A percentile compares a stretch with the other conserved stretches of the same genome.
These are phyloP conservation scores for Megathymus violae DNA, from an alignment of 1,140 invertebrate genomes.

Conservation along the genomic window DNA sequence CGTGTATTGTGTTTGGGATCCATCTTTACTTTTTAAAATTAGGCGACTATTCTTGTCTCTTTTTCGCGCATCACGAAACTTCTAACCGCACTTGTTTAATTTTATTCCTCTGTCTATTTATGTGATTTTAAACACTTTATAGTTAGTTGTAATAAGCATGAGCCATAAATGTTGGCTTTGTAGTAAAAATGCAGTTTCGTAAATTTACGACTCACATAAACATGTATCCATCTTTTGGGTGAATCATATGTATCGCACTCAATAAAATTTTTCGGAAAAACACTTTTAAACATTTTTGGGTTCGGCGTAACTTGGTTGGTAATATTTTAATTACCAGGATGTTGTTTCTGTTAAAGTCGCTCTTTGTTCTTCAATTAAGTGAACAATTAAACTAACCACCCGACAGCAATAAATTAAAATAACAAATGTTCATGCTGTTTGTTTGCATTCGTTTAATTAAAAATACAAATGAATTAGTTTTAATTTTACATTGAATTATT, in stretches of 20 bases:
- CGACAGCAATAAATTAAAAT: constrained; percentile 17
- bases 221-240: constrained; percentile 56
- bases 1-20: constrained; percentile 78
- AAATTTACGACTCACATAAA: constrained; percentile 67
- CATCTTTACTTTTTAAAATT: constrained; percentile 83
- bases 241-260: constrained; percentile 45
- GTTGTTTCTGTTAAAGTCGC: constrained; percentile 23
- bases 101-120: constrained; percentile 71
- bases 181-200: constrained; percentile 69
- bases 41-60: constrained; percentile 67
- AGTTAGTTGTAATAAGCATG: constrained; percentile 72
- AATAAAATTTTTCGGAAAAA: constrained; percentile 32
- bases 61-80: constrained; percentile 43
- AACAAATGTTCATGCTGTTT: constrained; percentile 1
- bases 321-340: constrained; percentile 28
- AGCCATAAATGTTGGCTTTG: constrained; percentile 67
- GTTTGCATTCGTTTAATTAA: constrained; percentile 20
- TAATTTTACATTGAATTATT: background rate
- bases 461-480: constrained; percentile 8
- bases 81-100: constrained; percentile 69
- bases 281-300: constrained; percentile 34
- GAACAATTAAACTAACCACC: constrained; percentile 24
- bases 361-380: constrained; percentile 44
- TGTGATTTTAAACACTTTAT: constrained; percentile 72
- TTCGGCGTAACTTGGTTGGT: constrained; percentile 38